Percentiles rank a stretch among this genome's conserved stretches.
phyloP scores from a whole-genome alignment of 2,888 invertebrate species.

The Morpho helenor region DNA sequence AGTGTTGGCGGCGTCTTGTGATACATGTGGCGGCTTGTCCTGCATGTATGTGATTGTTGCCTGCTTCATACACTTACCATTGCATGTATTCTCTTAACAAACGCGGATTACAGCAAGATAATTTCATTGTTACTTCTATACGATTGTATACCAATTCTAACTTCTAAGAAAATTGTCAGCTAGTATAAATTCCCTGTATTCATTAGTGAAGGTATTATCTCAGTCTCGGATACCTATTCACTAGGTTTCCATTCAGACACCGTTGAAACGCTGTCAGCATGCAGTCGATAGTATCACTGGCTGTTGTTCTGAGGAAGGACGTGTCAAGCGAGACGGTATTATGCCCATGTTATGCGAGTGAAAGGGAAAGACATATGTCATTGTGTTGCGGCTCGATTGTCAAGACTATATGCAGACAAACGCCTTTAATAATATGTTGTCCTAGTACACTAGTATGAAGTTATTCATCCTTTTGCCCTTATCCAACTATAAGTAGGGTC shows the following conservation, averaged over 20 bases:
- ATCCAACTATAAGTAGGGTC: too few species aligned
- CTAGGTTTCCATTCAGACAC: conserved; percentile 20
- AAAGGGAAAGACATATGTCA: conserved; percentile 61
- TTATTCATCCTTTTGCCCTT: background rate
- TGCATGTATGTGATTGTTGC: too few species aligned
- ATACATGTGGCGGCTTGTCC: too few species aligned
- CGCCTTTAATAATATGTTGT: conserved; percentile 41
- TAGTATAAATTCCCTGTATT: conserved; percentile 1
- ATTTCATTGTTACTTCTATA: too few species aligned
- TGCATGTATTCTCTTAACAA: too few species aligned
- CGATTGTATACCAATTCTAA: too few species aligned
- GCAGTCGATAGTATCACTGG: conserved; percentile 52
- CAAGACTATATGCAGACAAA: conserved; percentile 52
- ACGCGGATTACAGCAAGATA: too few species aligned
- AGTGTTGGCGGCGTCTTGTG: too few species aligned
- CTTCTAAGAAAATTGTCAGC: too few species aligned
- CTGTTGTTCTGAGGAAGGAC: conserved; percentile 58
- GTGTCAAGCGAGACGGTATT: conserved; percentile 67
- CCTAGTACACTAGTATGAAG: conserved; percentile 17
- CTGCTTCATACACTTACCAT: too few species aligned
- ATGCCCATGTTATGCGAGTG: conserved; percentile 55
- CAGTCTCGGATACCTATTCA: conserved; percentile 18
- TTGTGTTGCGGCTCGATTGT: conserved; percentile 68
- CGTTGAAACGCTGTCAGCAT: conserved; percentile 41
- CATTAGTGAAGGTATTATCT: conserved; percentile 20